Conservation (phyloP, 2,113 vertebrate genomes). For the Anthoscopus minutus region DNA sequence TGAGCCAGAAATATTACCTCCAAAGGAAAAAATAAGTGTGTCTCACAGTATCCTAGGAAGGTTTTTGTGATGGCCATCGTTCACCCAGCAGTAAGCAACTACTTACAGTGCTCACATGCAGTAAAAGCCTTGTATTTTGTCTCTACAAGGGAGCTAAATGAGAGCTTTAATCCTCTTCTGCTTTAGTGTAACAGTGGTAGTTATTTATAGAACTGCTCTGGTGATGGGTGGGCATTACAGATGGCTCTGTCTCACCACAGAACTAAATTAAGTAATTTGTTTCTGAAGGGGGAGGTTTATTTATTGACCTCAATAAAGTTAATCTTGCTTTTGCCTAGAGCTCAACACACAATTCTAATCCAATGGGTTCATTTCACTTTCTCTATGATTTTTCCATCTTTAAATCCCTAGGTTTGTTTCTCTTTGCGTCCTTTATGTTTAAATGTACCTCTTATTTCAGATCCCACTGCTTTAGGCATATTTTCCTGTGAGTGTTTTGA, state of each 20-base stretch:
- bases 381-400: neutral
- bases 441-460: neutral
- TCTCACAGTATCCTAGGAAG: neutral
- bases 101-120: neutral
- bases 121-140: neutral
- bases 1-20: neutral
- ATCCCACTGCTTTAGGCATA: neutral
- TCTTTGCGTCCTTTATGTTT: neutral
- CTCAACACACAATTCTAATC: neutral
- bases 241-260: conserved; percentile 45
- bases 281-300: conserved; percentile 23
- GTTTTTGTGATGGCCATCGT: neutral
- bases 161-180: conserved; percentile 40
- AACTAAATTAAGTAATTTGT: conserved; percentile 55
- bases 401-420: neutral
- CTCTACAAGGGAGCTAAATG: neutral
- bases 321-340: neutral
- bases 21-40: neutral
- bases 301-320: conserved; percentile 57
- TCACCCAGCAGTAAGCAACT: neutral
- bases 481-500: fast-evolving
- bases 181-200: neutral
- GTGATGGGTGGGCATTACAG: conserved; percentile 42
- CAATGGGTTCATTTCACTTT: neutral
- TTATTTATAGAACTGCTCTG: conserved; percentile 44